phyloP scores from a whole-genome alignment of 2,113 vertebrate species.

The Scortum barcoo region DNA sequence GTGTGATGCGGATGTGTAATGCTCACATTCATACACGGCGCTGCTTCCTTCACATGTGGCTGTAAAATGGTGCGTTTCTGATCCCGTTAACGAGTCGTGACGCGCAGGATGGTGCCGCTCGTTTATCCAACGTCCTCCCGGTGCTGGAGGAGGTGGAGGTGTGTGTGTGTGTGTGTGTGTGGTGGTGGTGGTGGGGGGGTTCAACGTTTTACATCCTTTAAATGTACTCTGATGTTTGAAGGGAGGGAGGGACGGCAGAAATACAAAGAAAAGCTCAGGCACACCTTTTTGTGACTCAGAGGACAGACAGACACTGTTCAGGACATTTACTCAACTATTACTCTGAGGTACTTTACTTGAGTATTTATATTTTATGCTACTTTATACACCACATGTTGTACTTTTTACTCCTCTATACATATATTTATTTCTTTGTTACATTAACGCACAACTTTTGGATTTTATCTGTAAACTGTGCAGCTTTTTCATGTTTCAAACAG shows the following conservation, averaged over 20 bases:
- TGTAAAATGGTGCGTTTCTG: background rate
- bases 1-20: conserved; percentile 4
- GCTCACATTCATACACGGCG: background rate
- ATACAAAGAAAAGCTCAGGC: background rate
- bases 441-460: no score
- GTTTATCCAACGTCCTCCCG: conserved; percentile 13
- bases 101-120: background rate
- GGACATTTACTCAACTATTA: background rate
- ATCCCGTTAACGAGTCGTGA: conserved; percentile 28
- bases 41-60: fast-evolving
- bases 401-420: background rate
- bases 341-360: background rate
- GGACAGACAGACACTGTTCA: no score
- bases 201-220: background rate
- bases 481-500: no score
- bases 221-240: background rate
- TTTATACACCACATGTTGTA: background rate
- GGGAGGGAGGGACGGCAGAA: background rate
- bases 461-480: no score
- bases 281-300: conserved; percentile 2
- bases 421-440: no score
- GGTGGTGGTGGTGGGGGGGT: background rate
- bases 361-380: background rate
- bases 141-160: background rate
- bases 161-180: no score